Base-by-base conservation (phyloP, 2,888 invertebrate species). In the Nomada flava region DNA sequence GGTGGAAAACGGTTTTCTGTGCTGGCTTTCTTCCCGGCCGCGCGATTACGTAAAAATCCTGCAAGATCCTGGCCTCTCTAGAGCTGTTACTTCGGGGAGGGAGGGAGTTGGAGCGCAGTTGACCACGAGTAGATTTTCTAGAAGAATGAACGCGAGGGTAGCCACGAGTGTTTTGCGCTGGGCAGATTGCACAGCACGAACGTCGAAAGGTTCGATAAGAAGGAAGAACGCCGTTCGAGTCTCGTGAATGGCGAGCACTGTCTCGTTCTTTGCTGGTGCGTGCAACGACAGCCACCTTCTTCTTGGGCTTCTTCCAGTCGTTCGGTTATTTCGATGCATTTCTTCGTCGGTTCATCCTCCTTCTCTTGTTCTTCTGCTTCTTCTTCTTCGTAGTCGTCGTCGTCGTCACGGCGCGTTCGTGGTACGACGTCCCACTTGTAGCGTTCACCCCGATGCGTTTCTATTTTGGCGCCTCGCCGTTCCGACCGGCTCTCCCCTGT, bases 281-380 rank as follows among this genome's bases (percentile, higher is more conserved):
- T 67, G 53, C 63, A 74, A 68, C 82, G 72, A 52, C 57, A 9
- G 74, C 71, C 83, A 78, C 76, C 69, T 80, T 79, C 80, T 77
- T 85, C 73, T 87, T 88, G 87, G 82, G 83, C 72, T 74, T 72
- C 59, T 85, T 87, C 88, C 87, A 87, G 76, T 87, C 81, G 70
- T 79, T 60, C 79, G 73, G 78, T 83, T 81, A 79, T 82, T 83
- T 77, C 82, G 59, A 81, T 63, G 83, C 80, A 44, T 79, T 73
- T 78, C 76, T 76, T 59, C 80, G 72, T 70, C 82, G 78, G 59
- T 79, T 79, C 76, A 72, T 64, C 55, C 77, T 62, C 76, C 68
- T 73, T 44, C n/a, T 53, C 73, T 9, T 67, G 67, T 42, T 44
- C 63, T 20, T 75, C 68, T 20, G 20, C 20, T 18, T 75, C 68